Conservation (phyloP, 2,113 vertebrate genomes). For the Micronisus gabar region DNA sequence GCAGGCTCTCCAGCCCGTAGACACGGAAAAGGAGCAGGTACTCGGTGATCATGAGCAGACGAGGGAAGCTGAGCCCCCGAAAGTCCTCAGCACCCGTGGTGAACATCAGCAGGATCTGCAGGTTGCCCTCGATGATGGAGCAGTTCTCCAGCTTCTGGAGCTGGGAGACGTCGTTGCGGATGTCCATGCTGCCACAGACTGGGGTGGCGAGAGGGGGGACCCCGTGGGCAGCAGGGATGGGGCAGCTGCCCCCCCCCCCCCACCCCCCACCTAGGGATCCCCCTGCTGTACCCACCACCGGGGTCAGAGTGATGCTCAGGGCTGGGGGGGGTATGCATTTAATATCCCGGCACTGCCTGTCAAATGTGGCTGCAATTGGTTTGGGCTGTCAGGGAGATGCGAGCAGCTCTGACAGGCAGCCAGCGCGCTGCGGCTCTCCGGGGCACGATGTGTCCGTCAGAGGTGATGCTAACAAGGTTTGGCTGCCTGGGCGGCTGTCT, state of each 20-base stretch:
- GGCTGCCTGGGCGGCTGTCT: background rate
- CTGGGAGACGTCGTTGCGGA: constrained; percentile 76
- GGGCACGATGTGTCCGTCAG: background rate
- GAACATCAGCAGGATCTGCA: constrained; percentile 83
- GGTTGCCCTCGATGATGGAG: constrained; percentile 78
- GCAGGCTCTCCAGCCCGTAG: constrained; percentile 78
- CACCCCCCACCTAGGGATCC: too few species aligned
- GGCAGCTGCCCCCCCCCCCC: background rate
- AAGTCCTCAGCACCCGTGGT: constrained; percentile 75
- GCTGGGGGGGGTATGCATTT: background rate
- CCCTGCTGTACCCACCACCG: background rate
- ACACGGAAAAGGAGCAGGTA: constrained; percentile 81
- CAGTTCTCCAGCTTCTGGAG: constrained; percentile 79
- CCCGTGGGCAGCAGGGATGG: rapidly evolving
- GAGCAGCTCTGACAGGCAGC: background rate
- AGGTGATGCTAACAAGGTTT: background rate
- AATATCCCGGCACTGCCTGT: background rate
- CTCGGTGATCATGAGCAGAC: constrained; percentile 79
- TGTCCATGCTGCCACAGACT: constrained; percentile 83
- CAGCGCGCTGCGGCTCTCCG: background rate
- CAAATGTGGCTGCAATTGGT: background rate
- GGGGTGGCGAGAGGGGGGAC: background rate
- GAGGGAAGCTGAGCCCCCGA: constrained; percentile 74
- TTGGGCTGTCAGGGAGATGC: background rate
- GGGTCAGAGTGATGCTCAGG: rapidly evolving